Percentiles rank a stretch among this genome's conserved stretches.
phyloP scores from a whole-genome alignment of 2,113 vertebrate species.

The Muscicapa adusta region DNA sequence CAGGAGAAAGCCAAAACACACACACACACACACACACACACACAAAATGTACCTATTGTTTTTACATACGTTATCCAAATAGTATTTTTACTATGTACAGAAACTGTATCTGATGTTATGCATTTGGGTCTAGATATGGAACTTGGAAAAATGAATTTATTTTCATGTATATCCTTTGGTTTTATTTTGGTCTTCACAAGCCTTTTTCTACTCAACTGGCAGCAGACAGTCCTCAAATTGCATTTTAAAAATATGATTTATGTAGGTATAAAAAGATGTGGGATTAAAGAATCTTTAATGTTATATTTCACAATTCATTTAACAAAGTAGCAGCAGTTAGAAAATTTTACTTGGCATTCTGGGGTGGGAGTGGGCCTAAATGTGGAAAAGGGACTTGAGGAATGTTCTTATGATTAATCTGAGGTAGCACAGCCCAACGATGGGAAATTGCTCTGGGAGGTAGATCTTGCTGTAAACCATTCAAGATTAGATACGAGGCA shows the following conservation, averaged over 20 bases:
- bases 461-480: conserved; percentile 7
- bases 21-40: conserved; percentile 1
- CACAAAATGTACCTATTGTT: conserved; percentile 2
- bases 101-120: conserved; percentile 6
- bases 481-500: neutral
- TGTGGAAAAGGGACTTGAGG: conserved; percentile 27
- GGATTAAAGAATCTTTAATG: neutral
- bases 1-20: conserved; percentile 26
- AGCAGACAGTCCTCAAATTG: neutral
- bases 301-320: conserved; percentile 20
- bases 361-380: neutral
- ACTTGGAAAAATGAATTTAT: neutral
- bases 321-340: conserved; percentile 1
- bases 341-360: conserved; percentile 30
- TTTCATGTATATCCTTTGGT: neutral
- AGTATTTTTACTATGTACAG: neutral
- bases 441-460: conserved; percentile 52
- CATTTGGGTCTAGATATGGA: neutral
- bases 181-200: neutral
- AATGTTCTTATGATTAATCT: conserved; percentile 39
- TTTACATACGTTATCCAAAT: neutral
- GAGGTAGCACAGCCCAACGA: neutral
- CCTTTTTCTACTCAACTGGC: neutral
- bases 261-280: neutral
- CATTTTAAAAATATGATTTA: conserved; percentile 15